A percentile compares a stretch with the other conserved stretches of the same genome.
phyloP scores from a whole-genome alignment of 2,797 vertebrate genomes.

The Sebastes minor region DNA sequence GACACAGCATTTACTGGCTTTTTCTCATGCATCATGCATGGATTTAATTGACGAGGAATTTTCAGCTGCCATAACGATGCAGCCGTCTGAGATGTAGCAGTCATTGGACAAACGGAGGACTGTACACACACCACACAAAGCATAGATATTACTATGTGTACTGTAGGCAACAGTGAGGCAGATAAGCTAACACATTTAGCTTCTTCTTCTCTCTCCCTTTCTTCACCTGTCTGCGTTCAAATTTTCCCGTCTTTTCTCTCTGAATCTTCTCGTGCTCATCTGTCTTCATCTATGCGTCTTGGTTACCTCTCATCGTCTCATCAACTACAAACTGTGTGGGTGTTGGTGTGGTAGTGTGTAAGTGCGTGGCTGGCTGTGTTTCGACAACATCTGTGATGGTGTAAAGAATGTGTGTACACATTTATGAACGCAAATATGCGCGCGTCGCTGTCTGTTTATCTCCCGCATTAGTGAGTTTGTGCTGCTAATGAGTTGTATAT shows the following conservation, averaged over 20 bases:
- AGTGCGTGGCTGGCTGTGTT: background rate
- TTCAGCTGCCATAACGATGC: background rate
- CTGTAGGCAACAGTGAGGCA: background rate
- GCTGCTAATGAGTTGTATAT: slow-evolving; percentile 38
- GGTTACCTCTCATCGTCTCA: slow-evolving; percentile 15
- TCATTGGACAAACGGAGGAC: background rate
- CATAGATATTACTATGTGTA: background rate
- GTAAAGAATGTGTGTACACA: background rate
- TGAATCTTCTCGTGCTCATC: slow-evolving; percentile 4
- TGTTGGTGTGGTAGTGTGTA: background rate
- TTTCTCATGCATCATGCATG: slow-evolving; percentile 10
- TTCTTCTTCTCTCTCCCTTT: background rate
- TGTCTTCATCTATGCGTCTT: slow-evolving; percentile 16
- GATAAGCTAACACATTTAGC: slow-evolving; percentile 7
- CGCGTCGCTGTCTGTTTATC: background rate
- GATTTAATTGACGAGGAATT: slow-evolving; percentile 18
- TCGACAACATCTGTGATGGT: background rate
- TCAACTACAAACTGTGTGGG: slow-evolving; percentile 6
- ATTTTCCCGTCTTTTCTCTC: background rate
- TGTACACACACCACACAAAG: background rate
- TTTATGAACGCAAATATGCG: background rate
- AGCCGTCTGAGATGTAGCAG: background rate
- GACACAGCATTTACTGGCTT: slow-evolving; percentile 16
- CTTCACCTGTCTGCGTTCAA: background rate
- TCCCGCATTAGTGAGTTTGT: slow-evolving; percentile 6